These are phyloP conservation scores for Marcusenius ussheri DNA, from an alignment of 2,113 vertebrate genomes.

Conservation along the genomic window DNA sequence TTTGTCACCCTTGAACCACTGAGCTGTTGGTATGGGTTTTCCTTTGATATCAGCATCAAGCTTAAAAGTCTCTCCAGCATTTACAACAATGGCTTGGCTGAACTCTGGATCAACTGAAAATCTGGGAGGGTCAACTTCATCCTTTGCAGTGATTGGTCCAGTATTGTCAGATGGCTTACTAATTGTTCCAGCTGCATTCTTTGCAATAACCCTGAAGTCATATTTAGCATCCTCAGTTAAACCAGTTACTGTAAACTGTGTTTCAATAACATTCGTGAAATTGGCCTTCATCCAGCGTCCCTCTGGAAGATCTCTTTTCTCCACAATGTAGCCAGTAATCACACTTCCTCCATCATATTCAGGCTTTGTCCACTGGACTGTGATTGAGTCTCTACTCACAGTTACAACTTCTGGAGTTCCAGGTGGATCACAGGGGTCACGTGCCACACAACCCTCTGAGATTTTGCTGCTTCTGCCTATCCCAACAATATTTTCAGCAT, in stretches of 20 bases:
- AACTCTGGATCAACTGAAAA: slow-evolving; percentile 94
- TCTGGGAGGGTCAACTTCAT: slow-evolving; percentile 84
- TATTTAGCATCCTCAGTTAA: slow-evolving; percentile 91
- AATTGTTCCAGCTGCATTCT: slow-evolving; percentile 84
- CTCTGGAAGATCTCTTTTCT: slow-evolving; percentile 93
- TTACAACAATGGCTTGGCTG: slow-evolving; percentile 78
- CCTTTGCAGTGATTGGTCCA: slow-evolving; percentile 86
- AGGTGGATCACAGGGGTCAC: slow-evolving; percentile 92
- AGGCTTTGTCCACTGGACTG: slow-evolving; percentile 90
- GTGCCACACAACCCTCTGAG: slow-evolving; percentile 86
- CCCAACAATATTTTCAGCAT: slow-evolving; percentile 96
- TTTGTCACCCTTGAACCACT: slow-evolving; percentile 89
- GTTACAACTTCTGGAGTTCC: slow-evolving; percentile 83
- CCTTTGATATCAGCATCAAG: slow-evolving; percentile 88
- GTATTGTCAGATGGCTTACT: slow-evolving; percentile 95
- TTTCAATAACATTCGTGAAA: slow-evolving; percentile 97
- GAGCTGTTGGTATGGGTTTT: slow-evolving; percentile 81
- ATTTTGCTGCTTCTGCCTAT: slow-evolving; percentile 88
- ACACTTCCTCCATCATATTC: slow-evolving; percentile 94
- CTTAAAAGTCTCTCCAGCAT: slow-evolving; percentile 87
- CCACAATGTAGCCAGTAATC: slow-evolving; percentile 89
- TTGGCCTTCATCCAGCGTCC: slow-evolving; percentile 95
- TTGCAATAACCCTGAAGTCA: slow-evolving; percentile 96
- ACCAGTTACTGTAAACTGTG: slow-evolving; percentile 83
- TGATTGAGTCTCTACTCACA: slow-evolving; percentile 82